phyloP scores from a whole-genome alignment of 2,797 vertebrate species.

The Netta rufina region DNA sequence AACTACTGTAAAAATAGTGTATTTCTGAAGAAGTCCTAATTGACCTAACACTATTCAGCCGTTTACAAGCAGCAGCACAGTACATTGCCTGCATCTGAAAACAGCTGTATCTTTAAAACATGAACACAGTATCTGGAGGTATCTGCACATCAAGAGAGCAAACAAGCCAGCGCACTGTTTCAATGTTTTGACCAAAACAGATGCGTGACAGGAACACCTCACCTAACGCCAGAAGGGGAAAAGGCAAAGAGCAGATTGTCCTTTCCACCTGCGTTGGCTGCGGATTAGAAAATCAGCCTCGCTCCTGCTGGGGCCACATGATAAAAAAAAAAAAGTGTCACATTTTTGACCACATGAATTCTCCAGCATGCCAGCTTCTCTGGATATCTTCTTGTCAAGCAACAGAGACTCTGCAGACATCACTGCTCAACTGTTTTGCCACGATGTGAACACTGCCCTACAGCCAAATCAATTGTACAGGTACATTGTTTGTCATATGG shows the following conservation, averaged over 20 bases:
- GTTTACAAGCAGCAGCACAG: conserved; percentile 7
- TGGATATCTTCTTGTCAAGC: not conserved
- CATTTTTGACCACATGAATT: not conserved
- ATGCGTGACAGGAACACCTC: conserved; percentile 44
- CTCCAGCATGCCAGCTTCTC: rapidly evolving
- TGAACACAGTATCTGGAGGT: conserved; percentile 45
- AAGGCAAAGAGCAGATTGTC: conserved; percentile 50
- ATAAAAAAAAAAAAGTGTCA: not conserved
- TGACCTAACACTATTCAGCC: not conserved
- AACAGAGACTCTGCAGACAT: rapidly evolving
- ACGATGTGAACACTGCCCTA: not conserved
- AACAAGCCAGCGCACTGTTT: conserved; percentile 51
- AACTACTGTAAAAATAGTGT: not conserved
- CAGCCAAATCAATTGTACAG: rapidly evolving
- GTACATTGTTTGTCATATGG: not conserved
- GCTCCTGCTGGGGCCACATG: not conserved
- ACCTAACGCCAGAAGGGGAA: conserved; percentile 17
- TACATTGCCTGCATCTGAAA: conserved; percentile 51
- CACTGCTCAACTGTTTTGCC: not conserved
- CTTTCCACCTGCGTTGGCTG: conserved; percentile 36
- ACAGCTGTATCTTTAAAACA: conserved; percentile 46
- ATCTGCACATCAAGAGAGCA: conserved; percentile 43
- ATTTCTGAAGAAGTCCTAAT: not conserved
- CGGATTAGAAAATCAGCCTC: not conserved
- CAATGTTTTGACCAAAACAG: conserved; percentile 74